Conservation (phyloP, 1,140 invertebrate species). For the Steinernema khuongi region DNA sequence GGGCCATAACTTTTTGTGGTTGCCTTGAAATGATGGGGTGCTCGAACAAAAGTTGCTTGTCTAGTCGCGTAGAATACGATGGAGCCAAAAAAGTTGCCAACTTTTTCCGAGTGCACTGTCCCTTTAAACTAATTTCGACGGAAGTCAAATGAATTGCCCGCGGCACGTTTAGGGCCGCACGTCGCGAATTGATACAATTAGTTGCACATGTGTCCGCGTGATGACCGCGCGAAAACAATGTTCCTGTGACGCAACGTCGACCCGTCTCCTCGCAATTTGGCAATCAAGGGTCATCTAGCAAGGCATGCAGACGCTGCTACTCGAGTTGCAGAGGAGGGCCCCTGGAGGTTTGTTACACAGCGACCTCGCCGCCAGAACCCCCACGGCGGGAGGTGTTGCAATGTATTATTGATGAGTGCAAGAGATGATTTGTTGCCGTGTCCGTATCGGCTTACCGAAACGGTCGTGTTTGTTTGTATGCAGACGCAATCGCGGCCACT, state of each 20-base stretch:
- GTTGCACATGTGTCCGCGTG: constrained; percentile 2
- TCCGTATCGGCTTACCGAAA: background rate
- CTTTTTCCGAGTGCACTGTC: background rate
- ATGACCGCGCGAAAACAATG: constrained; percentile 14
- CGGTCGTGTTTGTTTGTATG: constrained; percentile 9
- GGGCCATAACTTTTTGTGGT: no score
- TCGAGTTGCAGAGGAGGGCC: background rate
- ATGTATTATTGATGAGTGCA: constrained; percentile 1
- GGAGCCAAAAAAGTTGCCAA: no score
- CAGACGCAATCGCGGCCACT: no score
- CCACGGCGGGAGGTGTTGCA: background rate
- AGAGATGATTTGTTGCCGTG: background rate
- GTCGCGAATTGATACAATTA: constrained; percentile 1
- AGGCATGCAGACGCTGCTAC: background rate
- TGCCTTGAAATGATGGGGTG: no score
- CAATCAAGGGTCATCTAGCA: background rate
- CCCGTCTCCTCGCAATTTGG: background rate
- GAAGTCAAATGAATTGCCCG: constrained; percentile 1
- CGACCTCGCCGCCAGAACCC: background rate
- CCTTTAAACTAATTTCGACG: background rate
- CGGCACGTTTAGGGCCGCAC: background rate
- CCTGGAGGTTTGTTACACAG: background rate
- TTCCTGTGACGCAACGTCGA: background rate
- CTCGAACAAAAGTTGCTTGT: no score
- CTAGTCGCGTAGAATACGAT: no score